These are phyloP conservation scores for Desoria tigrina DNA, from an alignment of 2,888 invertebrate genomes.

Conservation along the genomic window DNA sequence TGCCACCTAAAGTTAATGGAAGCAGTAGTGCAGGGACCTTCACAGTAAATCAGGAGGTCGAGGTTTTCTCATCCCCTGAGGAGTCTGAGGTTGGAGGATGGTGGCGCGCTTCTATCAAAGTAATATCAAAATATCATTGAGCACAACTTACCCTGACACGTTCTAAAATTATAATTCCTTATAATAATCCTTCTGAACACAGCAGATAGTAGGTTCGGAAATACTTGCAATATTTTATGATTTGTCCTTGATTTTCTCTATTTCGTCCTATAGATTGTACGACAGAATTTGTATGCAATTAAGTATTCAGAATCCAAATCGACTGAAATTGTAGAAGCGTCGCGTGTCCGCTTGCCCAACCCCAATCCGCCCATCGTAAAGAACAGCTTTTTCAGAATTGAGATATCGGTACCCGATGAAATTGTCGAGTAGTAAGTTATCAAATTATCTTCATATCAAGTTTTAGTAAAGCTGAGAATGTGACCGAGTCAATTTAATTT, in stretches of 20 bases:
- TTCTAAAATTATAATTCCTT: neutral
- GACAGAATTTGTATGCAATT: conserved; percentile 90
- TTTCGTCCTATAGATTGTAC: conserved; percentile 86
- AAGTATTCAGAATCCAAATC: conserved; percentile 89
- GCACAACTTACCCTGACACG: neutral
- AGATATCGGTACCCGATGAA: conserved; percentile 91
- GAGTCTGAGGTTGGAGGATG: conserved; percentile 89
- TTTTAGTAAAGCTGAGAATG: conserved; percentile 15
- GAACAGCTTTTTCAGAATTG: conserved; percentile 87
- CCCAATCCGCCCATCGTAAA: conserved; percentile 83
- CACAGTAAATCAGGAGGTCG: conserved; percentile 86
- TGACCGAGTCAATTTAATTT: too few relatives aligned
- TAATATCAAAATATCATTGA: too few relatives aligned
- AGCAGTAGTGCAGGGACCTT: conserved; percentile 65
- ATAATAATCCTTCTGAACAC: too few relatives aligned
- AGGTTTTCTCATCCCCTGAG: conserved; percentile 85
- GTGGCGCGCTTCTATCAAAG: conserved; percentile 94
- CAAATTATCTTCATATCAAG: conserved; percentile 6
- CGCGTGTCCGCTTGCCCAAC: conserved; percentile 83
- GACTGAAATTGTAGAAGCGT: conserved; percentile 89
- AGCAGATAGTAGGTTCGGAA: too few relatives aligned
- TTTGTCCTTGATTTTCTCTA: too few relatives aligned
- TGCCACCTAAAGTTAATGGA: conserved; percentile 74
- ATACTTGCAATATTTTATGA: too few relatives aligned
- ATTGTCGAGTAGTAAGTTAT: conserved; percentile 86